Base-by-base conservation (phyloP, 2,888 invertebrate genomes). In the Leistus spinibarbis region DNA sequence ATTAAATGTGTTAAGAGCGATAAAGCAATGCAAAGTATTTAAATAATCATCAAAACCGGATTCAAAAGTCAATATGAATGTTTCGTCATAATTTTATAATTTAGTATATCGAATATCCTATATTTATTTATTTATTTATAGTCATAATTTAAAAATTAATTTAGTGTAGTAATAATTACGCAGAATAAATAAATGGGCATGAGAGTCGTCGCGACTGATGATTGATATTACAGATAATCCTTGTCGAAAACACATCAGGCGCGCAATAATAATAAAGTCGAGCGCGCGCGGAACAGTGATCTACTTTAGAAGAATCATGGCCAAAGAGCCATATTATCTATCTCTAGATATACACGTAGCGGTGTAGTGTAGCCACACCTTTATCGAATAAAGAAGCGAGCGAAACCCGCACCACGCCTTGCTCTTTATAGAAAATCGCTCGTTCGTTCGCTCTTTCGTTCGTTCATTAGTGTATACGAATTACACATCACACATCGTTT, bases 301-400 rank as follows among this genome's bases (percentile, higher is more conserved):
- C 40, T 40, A 40, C 10, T 40, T 40, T 40, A 40, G 40, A 10
- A 5, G 10, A 40, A 40, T 40, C 40, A 40, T 40, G 40, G 40
- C 7, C 40, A 40, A 40, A 40, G 40, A 40, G 40, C 40, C 13
- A 40, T 40, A 10, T 40, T 2, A n/a, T n/a, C n/a, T n/a, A n/a
- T n/a, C n/a, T n/a, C n/a, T n/a, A n/a, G n/a, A n/a, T n/a, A 7
- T 40, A 40, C 40, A 40, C 13, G 40, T 40, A 40, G 40, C 7
- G 7, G 24, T 24, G 40, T 24, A 24, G 24, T 24, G 57, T 57
- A 57, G 22, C 71, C 64, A 64, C 71, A 71, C 71, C 71, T 54
- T 40, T 40, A 71, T 53, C 64, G 63, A 70, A 71, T 71, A 64
- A 71, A 71, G 71, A 71, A 71, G 71, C 71, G 71, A 64, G 60